These are phyloP conservation scores for Drosophila testacea DNA, from an alignment of 2,888 invertebrate species.

Conservation along the genomic window DNA sequence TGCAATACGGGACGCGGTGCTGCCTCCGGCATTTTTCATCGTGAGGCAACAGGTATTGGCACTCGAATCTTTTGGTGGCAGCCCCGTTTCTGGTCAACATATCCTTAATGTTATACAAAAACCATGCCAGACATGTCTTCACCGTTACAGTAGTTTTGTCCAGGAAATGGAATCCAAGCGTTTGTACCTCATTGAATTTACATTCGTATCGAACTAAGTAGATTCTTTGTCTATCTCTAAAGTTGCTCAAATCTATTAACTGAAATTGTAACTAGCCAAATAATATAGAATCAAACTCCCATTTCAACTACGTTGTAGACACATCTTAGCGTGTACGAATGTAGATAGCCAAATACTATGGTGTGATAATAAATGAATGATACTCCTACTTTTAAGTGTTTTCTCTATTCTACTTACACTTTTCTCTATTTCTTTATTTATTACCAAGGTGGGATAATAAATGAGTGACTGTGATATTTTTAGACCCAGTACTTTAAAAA, in stretches of 20 bases:
- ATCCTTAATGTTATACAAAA: slow-evolving; percentile 69
- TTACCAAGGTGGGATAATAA: no score
- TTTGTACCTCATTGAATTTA: slow-evolving; percentile 31
- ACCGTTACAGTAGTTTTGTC: slow-evolving; percentile 27
- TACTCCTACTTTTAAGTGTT: background rate
- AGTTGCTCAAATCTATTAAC: slow-evolving; percentile 37
- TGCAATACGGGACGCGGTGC: slow-evolving; percentile 91
- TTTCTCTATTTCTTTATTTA: no score
- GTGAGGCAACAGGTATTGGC: slow-evolving; percentile 81
- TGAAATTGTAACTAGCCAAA: slow-evolving; percentile 38
- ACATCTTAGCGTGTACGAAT: slow-evolving; percentile 9
- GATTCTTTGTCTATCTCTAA: slow-evolving; percentile 1
- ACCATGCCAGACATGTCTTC: slow-evolving; percentile 53
- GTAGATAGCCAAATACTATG: slow-evolving; percentile 33
- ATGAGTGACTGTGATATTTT: no score
- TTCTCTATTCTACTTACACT: background rate
- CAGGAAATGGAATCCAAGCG: no score
- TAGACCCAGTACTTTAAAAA: no score
- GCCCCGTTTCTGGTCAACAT: slow-evolving; percentile 70
- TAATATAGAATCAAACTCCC: slow-evolving; percentile 18
- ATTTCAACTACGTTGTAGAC: slow-evolving; percentile 19
- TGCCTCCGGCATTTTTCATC: slow-evolving; percentile 72
- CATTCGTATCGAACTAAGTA: slow-evolving; percentile 7
- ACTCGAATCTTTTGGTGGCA: slow-evolving; percentile 69
- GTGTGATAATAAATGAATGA: slow-evolving; percentile 69